Base-by-base conservation (phyloP, 2,113 vertebrate genomes). In the Peucedramus taeniatus region DNA sequence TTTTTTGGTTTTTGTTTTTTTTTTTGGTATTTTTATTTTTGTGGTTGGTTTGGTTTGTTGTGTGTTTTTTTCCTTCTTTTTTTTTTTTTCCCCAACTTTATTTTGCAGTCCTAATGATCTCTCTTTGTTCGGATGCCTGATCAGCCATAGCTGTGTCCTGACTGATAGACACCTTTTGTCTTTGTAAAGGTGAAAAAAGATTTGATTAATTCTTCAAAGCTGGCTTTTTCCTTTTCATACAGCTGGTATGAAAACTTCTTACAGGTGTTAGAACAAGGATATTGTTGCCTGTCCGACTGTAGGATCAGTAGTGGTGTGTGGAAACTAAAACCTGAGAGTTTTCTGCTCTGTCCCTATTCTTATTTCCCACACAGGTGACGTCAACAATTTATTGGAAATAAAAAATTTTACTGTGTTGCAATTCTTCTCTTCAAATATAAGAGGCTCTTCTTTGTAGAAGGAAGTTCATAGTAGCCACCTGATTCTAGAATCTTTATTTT, bases 31-130 rank as follows among this genome's bases (percentile, higher is more conserved):
- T 24, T 7, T 9, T 8, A 54, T 72, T 64, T n/a, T 3, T 31
- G 1, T 30, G 4, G 5, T 7, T 50, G n/a, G n/a, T n/a, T n/a
- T n/a, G n/a, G n/a, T 6, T 1, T 31, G 39, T 23, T 35, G n/a
- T n/a, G n/a, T n/a, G n/a, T 59, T 60, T 39, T 13, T 27, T 14
- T 59, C n/a, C n/a, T n/a, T n/a, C 1, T 31, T 42, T 33, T 33
- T 54, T 56, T 44, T 17, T 42, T 14, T 54, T 56, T 44, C 15
- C 42, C 10, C 3, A 23, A 7, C 11, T 89, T 71, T 26, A 6
- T 44, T 56, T 47, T 45, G 14, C n/a, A 6, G 8, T 76, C 24
- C 4, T 66, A 27, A 30, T 37, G 44, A 54, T 78, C 27, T 68
- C 10, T 35, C 37, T n/a, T n/a, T 50, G 21, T 70, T 80, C 74